Evolutionary conservation across 1,140 invertebrate genomes (phyloP).

Genomic region (Oreohelix idahoensis): DNA sequence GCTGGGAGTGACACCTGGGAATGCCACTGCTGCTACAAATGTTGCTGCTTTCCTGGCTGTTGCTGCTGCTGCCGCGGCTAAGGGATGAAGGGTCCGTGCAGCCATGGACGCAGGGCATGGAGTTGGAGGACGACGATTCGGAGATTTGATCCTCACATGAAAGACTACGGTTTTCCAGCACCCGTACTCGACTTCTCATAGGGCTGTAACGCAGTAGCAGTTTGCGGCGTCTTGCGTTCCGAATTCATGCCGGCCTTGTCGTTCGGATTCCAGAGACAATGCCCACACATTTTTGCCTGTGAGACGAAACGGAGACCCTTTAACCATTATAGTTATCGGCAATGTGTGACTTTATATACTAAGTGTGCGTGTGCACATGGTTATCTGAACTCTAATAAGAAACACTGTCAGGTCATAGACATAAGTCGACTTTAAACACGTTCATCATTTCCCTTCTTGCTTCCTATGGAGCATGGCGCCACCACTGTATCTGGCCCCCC

Average conservation of each 20-base stretch:
- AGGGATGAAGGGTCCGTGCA: background rate
- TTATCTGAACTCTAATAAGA: too few species aligned
- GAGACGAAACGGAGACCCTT: background rate
- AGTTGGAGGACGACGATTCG: constrained; percentile 44
- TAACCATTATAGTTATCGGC: too few species aligned
- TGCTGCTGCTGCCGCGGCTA: constrained; percentile 22
- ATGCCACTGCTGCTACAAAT: constrained; percentile 40
- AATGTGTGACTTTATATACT: too few species aligned
- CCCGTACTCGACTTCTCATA: constrained; percentile 42
- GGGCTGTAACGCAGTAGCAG: constrained; percentile 20
- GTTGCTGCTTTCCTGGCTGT: background rate
- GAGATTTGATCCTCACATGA: constrained; percentile 68
- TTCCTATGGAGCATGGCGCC: too few species aligned
- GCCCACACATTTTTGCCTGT: constrained; percentile 37
- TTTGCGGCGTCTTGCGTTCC: background rate
- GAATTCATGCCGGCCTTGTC: background rate
- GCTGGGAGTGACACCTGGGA: constrained; percentile 67
- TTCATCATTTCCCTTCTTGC: too few species aligned
- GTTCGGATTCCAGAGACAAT: constrained; percentile 26
- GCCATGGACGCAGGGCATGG: constrained; percentile 51
- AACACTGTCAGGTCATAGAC: too few species aligned
- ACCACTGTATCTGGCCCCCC: too few species aligned
- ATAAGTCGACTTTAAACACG: too few species aligned
- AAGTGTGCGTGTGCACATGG: too few species aligned
- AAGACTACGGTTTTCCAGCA: constrained; percentile 67